A percentile compares a stretch with the other conserved stretches of the same genome.
Conservation (phyloP, 2,113 vertebrate species). For the Fukomys damarensis region DNA sequence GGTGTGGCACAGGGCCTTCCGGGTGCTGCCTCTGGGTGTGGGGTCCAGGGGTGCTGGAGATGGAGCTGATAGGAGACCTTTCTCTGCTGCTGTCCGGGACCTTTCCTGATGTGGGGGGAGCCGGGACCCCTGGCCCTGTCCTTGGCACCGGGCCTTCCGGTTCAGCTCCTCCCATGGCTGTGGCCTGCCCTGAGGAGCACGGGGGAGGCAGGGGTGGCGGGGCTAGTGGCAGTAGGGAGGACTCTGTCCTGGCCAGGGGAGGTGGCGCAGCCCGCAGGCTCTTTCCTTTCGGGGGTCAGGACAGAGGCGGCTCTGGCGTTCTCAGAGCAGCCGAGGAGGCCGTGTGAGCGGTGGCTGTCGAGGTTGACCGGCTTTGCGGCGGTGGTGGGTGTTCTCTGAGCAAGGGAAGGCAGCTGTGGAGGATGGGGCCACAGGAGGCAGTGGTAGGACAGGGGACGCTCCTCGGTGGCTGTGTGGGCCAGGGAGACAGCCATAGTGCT, state of each 20-base stretch:
- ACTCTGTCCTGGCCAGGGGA: background rate
- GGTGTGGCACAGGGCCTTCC: constrained; percentile 70
- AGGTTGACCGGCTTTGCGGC: accelerated
- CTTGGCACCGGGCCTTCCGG: accelerated
- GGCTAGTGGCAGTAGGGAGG: background rate
- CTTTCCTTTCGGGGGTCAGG: background rate
- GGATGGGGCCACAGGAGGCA: accelerated
- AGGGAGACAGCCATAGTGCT: background rate
- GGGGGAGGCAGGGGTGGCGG: background rate
- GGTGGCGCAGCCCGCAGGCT: accelerated
- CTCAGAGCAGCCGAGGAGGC: background rate
- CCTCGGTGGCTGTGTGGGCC: accelerated
- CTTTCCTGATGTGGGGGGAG: background rate
- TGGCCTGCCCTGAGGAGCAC: accelerated
- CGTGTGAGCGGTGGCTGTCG: accelerated
- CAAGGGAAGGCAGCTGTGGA: accelerated
- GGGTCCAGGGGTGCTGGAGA: background rate
- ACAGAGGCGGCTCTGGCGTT: accelerated
- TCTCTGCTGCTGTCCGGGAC: accelerated
- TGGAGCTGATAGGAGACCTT: background rate
- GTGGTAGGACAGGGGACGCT: accelerated
- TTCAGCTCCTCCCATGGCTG: accelerated
- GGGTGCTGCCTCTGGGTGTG: too few species aligned
- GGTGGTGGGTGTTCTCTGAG: background rate
- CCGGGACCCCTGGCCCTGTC: accelerated